A percentile compares a stretch with the other conserved stretches of the same genome.
phyloP scores from a whole-genome alignment of 53 echinoderm and acorn worm genomes.

The Glandiceps talaboti region DNA sequence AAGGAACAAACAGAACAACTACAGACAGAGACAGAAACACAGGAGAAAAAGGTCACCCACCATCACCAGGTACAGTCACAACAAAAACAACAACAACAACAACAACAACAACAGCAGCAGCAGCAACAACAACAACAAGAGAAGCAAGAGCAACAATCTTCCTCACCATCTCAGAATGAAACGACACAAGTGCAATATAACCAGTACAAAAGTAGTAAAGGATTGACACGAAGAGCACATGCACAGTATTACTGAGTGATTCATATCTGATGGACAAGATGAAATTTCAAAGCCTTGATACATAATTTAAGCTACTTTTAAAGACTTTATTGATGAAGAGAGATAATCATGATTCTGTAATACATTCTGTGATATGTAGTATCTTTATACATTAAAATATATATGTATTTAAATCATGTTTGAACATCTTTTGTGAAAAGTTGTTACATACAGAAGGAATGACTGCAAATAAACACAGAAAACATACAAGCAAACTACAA shows the following conservation, averaged over 20 bases:
- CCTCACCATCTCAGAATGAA: not conserved
- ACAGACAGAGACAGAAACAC: not conserved
- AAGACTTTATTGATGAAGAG: no score
- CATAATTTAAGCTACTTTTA: no score
- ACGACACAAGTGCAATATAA: not conserved
- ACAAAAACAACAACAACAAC: conserved; percentile 8
- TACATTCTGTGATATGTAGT: no score
- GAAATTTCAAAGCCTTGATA: no score
- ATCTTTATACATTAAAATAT: no score
- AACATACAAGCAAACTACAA: no score
- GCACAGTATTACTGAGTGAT: not conserved
- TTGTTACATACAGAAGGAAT: no score
- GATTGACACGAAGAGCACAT: not conserved
- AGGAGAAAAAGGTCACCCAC: conserved; percentile 1
- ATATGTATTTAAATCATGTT: no score
- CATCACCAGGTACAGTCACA: not conserved
- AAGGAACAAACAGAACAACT: conserved; percentile 11
- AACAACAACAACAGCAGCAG: not conserved
- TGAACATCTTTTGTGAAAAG: no score
- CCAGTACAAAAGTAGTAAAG: not conserved
- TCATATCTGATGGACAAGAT: no score
- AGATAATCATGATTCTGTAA: no score
- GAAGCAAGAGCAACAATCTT: not conserved
- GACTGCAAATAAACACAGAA: no score
- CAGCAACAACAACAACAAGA: not conserved